Percentiles rank a stretch among this genome's conserved stretches.
Evolutionary conservation across 2,888 invertebrate genomes (phyloP).

Genomic region (Hololepta plana): DNA sequence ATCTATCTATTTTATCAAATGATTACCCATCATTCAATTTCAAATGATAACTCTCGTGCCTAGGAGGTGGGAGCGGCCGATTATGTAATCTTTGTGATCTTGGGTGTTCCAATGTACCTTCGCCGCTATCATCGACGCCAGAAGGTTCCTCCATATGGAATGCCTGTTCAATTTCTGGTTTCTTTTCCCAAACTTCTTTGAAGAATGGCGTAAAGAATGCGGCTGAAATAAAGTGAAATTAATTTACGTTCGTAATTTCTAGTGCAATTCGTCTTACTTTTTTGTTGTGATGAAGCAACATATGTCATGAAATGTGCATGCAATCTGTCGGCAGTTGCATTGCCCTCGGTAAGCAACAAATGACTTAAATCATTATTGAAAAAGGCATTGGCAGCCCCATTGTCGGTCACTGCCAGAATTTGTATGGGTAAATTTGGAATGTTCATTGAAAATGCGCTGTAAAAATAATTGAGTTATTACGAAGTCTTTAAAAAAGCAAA

Average conservation of each 20-base stretch:
- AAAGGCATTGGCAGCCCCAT: slow-evolving; percentile 74
- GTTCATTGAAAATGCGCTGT: slow-evolving; percentile 81
- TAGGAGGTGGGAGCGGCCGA: slow-evolving; percentile 45
- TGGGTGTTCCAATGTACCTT: slow-evolving; percentile 52
- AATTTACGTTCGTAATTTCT: slow-evolving; percentile 4
- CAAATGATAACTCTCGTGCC: slow-evolving; percentile 63
- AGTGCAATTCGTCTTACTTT: slow-evolving; percentile 40
- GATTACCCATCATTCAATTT: slow-evolving; percentile 38
- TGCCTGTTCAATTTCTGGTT: slow-evolving; percentile 85
- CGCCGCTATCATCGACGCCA: slow-evolving; percentile 42
- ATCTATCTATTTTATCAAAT: slow-evolving; percentile 1
- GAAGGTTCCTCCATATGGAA: slow-evolving; percentile 67
- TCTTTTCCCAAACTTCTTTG: slow-evolving; percentile 91
- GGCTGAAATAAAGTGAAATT: too few relatives aligned
- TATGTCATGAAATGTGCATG: slow-evolving; percentile 88
- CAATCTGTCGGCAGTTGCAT: slow-evolving; percentile 75
- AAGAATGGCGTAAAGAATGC: slow-evolving; percentile 92
- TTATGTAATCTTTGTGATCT: slow-evolving; percentile 37
- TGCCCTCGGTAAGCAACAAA: slow-evolving; percentile 82
- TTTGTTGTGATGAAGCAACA: slow-evolving; percentile 65
- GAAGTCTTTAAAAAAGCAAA: slow-evolving; percentile 6
- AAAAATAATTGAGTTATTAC: slow-evolving; percentile 13
- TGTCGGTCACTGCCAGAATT: slow-evolving; percentile 84
- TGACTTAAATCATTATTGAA: slow-evolving; percentile 82
- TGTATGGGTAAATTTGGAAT: slow-evolving; percentile 85